These are phyloP conservation scores for Catostylus mosaicus DNA, from an alignment of 30 jellyfish, hydroid and myxozoan genomes.

Conservation along the genomic window DNA sequence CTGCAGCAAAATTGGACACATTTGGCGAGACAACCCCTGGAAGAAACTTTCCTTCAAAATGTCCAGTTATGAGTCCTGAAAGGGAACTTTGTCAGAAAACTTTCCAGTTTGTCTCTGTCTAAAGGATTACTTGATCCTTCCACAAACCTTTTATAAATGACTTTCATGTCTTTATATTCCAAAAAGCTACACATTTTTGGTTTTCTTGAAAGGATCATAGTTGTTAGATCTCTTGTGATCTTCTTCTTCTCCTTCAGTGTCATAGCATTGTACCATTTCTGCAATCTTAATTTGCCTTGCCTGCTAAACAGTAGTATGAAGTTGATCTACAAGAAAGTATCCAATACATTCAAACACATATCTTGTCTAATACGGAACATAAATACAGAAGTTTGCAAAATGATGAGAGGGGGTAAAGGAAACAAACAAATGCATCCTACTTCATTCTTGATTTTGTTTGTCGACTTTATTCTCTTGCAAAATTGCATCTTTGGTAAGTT, in stretches of 20 bases:
- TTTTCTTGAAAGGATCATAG: constrained; percentile 79
- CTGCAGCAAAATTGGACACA: no score
- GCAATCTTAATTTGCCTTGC: constrained; percentile 92
- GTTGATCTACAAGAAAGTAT: constrained; percentile 53
- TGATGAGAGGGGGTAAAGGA: no score
- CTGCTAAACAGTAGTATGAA: constrained; percentile 92
- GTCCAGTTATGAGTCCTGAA: no score
- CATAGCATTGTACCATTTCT: constrained; percentile 92
- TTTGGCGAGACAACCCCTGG: no score
- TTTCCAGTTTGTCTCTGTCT: no score
- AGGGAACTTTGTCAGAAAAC: no score
- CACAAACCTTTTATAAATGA: constrained; percentile 80
- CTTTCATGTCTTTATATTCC: constrained; percentile 91
- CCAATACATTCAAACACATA: no score
- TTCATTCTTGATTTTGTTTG: neutral
- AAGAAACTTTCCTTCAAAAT: no score
- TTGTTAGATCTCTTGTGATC: constrained; percentile 83
- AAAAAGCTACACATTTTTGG: constrained; percentile 98
- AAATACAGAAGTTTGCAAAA: no score
- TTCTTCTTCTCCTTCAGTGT: constrained; percentile 91
- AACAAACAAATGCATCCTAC: no score
- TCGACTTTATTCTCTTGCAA: neutral
- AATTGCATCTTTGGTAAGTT: neutral
- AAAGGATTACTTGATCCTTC: neutral
- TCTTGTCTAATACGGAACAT: no score